These are phyloP conservation scores for Drosophila littoralis DNA, from an alignment of 1,140 invertebrate species.

Conservation along the genomic window DNA sequence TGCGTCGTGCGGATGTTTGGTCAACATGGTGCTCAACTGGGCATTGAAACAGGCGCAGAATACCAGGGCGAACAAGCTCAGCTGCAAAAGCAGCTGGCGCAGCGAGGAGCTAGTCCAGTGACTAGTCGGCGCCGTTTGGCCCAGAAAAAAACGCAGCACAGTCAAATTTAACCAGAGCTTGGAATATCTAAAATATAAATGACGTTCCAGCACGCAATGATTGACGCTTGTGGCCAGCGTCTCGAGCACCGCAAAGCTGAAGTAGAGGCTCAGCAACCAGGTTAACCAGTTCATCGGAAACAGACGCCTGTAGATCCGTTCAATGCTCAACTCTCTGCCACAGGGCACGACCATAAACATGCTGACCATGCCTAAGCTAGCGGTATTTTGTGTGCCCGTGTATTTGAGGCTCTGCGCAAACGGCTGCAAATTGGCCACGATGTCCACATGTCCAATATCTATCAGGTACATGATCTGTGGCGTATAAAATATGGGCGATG, in stretches of 20 bases:
- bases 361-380: background rate
- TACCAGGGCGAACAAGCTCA: constrained; percentile 11
- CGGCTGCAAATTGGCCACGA: constrained; percentile 15
- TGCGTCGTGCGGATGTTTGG: constrained; percentile 3
- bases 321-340: constrained; percentile 11
- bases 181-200: accelerated
- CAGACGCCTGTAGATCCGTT: background rate
- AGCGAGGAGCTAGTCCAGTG: background rate
- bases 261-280: background rate
- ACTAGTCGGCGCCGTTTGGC: constrained; percentile 5
- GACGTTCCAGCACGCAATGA: background rate
- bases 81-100: background rate
- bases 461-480: background rate
- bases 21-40: constrained; percentile 19
- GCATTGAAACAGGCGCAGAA: background rate
- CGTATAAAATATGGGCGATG: accelerated
- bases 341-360: constrained; percentile 47
- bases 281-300: accelerated
- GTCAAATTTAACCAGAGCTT: constrained; percentile 10
- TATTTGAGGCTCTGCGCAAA: background rate
- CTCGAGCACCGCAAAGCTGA: constrained; percentile 9
- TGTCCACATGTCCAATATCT: constrained; percentile 21
- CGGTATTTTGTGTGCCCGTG: background rate
- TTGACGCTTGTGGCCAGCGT: background rate
- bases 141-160: constrained; percentile 8